phyloP scores from a whole-genome alignment of 2,888 invertebrate genomes.

The Spatulosminthurus flaviceps region DNA sequence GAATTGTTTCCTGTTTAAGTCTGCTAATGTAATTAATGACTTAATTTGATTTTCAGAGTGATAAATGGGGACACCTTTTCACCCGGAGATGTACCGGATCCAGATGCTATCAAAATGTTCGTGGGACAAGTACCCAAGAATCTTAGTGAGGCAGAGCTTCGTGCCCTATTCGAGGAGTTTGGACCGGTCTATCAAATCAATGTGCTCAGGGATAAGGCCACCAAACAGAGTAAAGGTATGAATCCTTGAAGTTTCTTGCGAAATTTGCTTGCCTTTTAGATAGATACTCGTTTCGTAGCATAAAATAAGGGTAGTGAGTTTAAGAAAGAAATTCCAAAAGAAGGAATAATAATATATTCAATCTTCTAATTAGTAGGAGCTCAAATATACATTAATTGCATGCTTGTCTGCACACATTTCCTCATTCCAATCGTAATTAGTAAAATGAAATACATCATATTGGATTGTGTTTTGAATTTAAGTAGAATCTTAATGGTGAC shows the following conservation, averaged over 20 bases:
- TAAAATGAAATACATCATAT: neutral
- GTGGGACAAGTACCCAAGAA: conserved; percentile 97
- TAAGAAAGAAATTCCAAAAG: too few relatives aligned
- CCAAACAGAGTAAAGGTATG: conserved; percentile 96
- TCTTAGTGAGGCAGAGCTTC: conserved; percentile 96
- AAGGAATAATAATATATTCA: too few relatives aligned
- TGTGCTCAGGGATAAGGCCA: conserved; percentile 95
- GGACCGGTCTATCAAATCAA: conserved; percentile 98
- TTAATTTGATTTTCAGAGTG: conserved; percentile 60
- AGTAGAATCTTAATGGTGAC: too few relatives aligned
- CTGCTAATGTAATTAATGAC: conserved; percentile 46
- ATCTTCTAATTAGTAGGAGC: too few relatives aligned
- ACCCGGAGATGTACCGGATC: conserved; percentile 76
- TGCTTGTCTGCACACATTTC: too few relatives aligned
- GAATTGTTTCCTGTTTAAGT: conserved; percentile 47
- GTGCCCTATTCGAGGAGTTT: conserved; percentile 96
- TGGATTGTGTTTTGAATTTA: too few relatives aligned
- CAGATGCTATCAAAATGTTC: conserved; percentile 99
- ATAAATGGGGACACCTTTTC: conserved; percentile 63
- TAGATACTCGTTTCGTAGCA: too few relatives aligned
- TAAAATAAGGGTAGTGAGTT: too few relatives aligned
- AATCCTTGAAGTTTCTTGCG: too few relatives aligned
- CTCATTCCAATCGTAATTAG: neutral
- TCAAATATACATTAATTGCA: too few relatives aligned
- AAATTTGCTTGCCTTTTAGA: too few relatives aligned